Base-by-base conservation (phyloP, 2,888 invertebrate genomes). In the Terebella lapidaria region DNA sequence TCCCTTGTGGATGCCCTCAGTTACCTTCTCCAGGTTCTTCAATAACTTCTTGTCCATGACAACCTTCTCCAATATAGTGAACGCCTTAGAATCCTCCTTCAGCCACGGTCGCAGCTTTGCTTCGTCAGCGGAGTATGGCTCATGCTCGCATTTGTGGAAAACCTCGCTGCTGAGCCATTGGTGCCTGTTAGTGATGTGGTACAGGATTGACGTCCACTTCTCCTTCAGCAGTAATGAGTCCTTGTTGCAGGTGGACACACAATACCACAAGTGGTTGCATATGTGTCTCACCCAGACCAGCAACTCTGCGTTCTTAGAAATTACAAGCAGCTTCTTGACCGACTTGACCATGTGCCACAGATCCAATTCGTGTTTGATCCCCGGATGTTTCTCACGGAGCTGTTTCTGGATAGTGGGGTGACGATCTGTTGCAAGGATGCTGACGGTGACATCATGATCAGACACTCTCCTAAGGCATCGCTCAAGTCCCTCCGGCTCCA, bases 321-420 rank as follows among this genome's bases (percentile, higher is more conserved):
- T 20, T 28, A 53, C 20, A 20, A 53, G 20, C 27, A 10, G 24
- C n/a, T 53, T 53, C 53, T 53, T 53, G 1, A 53, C 5, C 18
- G 53, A 53, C 53, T 53, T 53, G 53, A 53, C 27, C n/a, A n/a
- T 53, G 53, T 53, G 53, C 53, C 28, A 53, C 1, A 53, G 26
- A 4, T 53, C 53, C 5, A 26, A 53, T 3, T 53, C 53, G 1
- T 53, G 27, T 1, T 10, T 53, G 26, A 53, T 53, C 1, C 27
- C 1, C 3, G 15, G 1, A 28, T 26, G 27, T 25, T 53, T 28
- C 5, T 25, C 53, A 15, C 3, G 3, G 26, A 53, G n/a, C 5
- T 20, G 25, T 26, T 27, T 53, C 1, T 28, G 15, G 26, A 53
- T 25, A 28, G 20, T 53, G 1, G 53, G 53, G 18, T 53, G 53